These are phyloP conservation scores for Chaenodraco wilsoni DNA, from an alignment of 2,797 vertebrate genomes.

Conservation along the genomic window DNA sequence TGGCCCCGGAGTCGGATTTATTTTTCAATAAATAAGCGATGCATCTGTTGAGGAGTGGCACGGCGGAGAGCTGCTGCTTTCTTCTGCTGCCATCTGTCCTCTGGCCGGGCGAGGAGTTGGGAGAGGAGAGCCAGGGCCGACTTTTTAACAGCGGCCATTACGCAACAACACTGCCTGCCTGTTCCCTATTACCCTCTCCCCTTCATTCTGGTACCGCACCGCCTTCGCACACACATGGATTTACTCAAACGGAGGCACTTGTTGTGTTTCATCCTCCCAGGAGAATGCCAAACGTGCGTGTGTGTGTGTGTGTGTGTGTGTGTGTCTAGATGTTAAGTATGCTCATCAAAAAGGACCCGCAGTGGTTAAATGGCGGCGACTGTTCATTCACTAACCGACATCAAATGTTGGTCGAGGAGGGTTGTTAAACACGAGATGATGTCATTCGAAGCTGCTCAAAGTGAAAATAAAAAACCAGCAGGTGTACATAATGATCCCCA, in stretches of 20 bases:
- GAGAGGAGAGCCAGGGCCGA: constrained; percentile 49
- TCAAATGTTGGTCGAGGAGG: constrained; percentile 14
- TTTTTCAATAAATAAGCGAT: constrained; percentile 70
- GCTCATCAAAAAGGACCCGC: constrained; percentile 33
- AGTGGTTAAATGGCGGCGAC: constrained; percentile 8
- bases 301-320: constrained; percentile 6
- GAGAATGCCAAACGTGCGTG: constrained; percentile 26
- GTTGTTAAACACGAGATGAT: constrained; percentile 29
- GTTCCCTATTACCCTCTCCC: constrained; percentile 66
- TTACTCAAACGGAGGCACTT: constrained; percentile 73
- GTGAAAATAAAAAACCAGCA: background rate
- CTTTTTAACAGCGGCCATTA: constrained; percentile 55
- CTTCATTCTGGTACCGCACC: constrained; percentile 35
- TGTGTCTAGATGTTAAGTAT: background rate
- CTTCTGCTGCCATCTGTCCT: constrained; percentile 74
- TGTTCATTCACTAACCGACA: constrained; percentile 15
- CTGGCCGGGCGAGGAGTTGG: constrained; percentile 42
- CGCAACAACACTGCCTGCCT: constrained; percentile 65
- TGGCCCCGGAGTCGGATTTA: constrained; percentile 54
- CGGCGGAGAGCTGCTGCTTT: constrained; percentile 48
- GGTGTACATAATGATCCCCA: constrained; percentile 4
- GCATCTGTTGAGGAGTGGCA: constrained; percentile 67
- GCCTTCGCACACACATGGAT: constrained; percentile 56
- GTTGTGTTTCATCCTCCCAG: constrained; percentile 50
- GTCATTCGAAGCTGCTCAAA: constrained; percentile 19